phyloP scores from a whole-genome alignment of 1,140 invertebrate species.

The Drosophila repletoides region DNA sequence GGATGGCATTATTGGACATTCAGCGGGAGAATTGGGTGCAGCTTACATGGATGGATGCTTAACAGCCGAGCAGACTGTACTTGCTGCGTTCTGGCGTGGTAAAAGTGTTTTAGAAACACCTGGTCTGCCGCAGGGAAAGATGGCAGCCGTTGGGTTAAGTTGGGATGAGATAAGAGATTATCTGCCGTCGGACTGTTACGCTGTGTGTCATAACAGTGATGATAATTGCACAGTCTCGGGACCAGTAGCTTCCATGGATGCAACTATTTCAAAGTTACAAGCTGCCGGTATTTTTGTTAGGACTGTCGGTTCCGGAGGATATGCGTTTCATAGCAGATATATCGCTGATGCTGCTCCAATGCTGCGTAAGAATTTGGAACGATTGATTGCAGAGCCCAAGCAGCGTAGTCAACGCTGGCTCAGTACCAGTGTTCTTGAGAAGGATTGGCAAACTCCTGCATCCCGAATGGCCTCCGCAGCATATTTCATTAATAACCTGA shows the following conservation, averaged over 20 bases:
- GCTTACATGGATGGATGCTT: slow-evolving; percentile 98
- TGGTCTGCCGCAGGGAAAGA: slow-evolving; percentile 87
- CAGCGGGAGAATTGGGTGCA: slow-evolving; percentile 96
- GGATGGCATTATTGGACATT: slow-evolving; percentile 98
- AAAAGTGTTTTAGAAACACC: slow-evolving; percentile 91
- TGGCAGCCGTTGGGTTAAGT: slow-evolving; percentile 94
- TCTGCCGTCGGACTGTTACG: slow-evolving; percentile 89
- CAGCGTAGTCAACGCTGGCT: slow-evolving; percentile 92
- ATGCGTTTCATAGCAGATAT: slow-evolving; percentile 97
- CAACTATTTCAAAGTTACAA: slow-evolving; percentile 84
- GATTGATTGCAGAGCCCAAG: slow-evolving; percentile 90
- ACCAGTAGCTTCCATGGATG: slow-evolving; percentile 88
- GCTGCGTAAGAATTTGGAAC: slow-evolving; percentile 89
- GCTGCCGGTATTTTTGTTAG: slow-evolving; percentile 93
- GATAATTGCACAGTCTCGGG: slow-evolving; percentile 97
- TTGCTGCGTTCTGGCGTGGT: slow-evolving; percentile 96
- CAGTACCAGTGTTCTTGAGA: slow-evolving; percentile 93
- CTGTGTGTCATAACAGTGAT: slow-evolving; percentile 96
- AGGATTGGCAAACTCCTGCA: slow-evolving; percentile 88
- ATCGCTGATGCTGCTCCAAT: slow-evolving; percentile 92
- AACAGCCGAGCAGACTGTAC: slow-evolving; percentile 94
- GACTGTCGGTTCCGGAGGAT: slow-evolving; percentile 92
- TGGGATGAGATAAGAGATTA: slow-evolving; percentile 91
- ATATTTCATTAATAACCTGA: slow-evolving; percentile 98
- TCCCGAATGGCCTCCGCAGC: slow-evolving; percentile 93